Percentiles rank a stretch among this genome's conserved stretches.
Conservation (phyloP, 1,140 invertebrate species). For the Temnothorax curvispinosus region DNA sequence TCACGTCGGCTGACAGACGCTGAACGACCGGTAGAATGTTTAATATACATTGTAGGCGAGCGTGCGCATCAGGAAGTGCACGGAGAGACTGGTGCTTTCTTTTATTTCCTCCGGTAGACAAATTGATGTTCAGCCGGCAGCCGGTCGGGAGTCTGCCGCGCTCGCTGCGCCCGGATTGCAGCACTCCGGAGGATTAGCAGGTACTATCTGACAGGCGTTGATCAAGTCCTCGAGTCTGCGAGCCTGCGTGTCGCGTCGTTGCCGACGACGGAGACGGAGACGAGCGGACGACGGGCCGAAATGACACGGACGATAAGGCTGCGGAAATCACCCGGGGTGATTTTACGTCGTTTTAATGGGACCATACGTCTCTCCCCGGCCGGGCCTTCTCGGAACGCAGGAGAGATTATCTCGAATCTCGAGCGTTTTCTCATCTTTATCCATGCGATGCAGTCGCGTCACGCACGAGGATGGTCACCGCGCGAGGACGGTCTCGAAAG, state of each 20-base stretch:
- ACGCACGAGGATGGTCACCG: not conserved
- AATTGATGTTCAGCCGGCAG: conserved; percentile 56
- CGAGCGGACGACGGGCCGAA: not conserved
- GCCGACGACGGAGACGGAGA: conserved; percentile 20
- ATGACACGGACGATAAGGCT: conserved; percentile 30
- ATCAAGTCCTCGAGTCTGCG: conserved; percentile 46
- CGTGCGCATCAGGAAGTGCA: conserved; percentile 52
- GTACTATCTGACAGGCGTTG: conserved; percentile 56
- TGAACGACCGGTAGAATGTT: conserved; percentile 59
- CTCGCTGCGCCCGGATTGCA: conserved; percentile 33
- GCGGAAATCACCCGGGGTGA: not conserved
- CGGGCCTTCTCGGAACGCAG: not conserved
- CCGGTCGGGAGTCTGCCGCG: conserved; percentile 48
- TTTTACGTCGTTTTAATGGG: conserved; percentile 48
- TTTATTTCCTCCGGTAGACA: conserved; percentile 46
- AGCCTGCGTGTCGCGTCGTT: not conserved
- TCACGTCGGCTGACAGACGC: conserved; percentile 34
- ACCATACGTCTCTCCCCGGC: not conserved
- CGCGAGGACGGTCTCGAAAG: conserved; percentile 14
- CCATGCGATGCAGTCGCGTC: conserved; percentile 23
- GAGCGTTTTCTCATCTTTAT: conserved; percentile 10
- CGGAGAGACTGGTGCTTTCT: conserved; percentile 26
- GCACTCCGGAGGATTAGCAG: conserved; percentile 47
- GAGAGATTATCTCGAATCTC: conserved; percentile 8
- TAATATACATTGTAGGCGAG: conserved; percentile 57